phyloP scores from a whole-genome alignment of 2,113 vertebrate genomes.

The Podiceps cristatus region DNA sequence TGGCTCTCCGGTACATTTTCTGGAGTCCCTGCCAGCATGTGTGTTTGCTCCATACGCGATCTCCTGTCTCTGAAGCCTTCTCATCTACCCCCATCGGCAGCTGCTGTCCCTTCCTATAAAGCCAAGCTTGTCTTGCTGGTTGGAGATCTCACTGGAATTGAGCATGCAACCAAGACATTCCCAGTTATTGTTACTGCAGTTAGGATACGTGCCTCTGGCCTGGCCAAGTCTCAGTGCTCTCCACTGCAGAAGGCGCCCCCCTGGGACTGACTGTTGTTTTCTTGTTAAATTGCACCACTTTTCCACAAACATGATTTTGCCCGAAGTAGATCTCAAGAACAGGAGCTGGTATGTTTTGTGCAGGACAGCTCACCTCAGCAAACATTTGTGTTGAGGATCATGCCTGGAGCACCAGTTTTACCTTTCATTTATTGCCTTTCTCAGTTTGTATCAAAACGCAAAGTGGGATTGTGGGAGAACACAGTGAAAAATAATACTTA shows the following conservation, averaged over 20 bases:
- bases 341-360: not conserved
- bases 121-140: not conserved
- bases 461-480: not conserved
- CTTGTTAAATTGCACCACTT: not conserved
- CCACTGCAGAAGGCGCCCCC: not conserved
- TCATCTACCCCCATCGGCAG: fast-evolving
- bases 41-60: not conserved
- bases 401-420: not conserved
- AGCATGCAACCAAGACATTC: not conserved
- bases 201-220: not conserved
- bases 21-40: not conserved
- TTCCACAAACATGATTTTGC: not conserved
- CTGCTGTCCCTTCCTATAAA: not conserved
- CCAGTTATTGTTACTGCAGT: not conserved
- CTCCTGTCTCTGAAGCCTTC: not conserved
- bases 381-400: not conserved
- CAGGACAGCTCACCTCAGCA: not conserved
- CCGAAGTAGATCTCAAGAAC: not conserved
- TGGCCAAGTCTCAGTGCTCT: not conserved
- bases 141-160: not conserved
- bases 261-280: fast-evolving
- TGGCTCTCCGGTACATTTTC: not conserved
- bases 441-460: not conserved
- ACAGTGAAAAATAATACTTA: not conserved
- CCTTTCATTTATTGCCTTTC: not conserved